These are phyloP conservation scores for Takifugu ocellatus DNA, from an alignment of 2,797 vertebrate species.

Conservation along the genomic window DNA sequence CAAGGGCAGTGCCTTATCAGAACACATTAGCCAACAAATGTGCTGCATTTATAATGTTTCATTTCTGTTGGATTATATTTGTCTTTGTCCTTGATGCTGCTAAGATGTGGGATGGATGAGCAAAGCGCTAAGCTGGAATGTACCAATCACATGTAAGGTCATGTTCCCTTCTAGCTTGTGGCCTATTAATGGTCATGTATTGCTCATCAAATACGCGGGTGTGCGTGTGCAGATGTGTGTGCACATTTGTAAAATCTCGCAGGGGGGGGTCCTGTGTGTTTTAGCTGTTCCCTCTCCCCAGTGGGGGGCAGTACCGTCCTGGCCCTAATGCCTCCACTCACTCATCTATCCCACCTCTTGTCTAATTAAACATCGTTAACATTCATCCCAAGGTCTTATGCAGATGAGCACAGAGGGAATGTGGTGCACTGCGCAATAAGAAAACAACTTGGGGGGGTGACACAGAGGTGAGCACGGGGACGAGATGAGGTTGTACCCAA, in stretches of 20 bases:
- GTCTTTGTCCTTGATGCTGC: slow-evolving; percentile 43
- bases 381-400: slow-evolving; percentile 86
- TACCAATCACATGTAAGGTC: slow-evolving; percentile 57
- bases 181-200: slow-evolving; percentile 67
- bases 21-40: slow-evolving; percentile 45
- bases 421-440: slow-evolving; percentile 78
- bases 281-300: slow-evolving; percentile 62
- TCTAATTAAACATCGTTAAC: slow-evolving; percentile 86
- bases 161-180: slow-evolving; percentile 52
- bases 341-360: slow-evolving; percentile 77
- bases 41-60: slow-evolving; percentile 52
- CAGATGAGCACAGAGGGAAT: slow-evolving; percentile 80
- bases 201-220: slow-evolving; percentile 44
- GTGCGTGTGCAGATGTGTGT: slow-evolving; percentile 16
- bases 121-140: slow-evolving; percentile 26
- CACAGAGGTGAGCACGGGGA: slow-evolving; percentile 62
- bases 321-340: slow-evolving; percentile 65
- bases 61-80: slow-evolving; percentile 46
- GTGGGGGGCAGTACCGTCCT: slow-evolving; percentile 67
- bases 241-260: slow-evolving; percentile 11
- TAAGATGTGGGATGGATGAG: slow-evolving; percentile 45
- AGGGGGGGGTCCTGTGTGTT: slow-evolving; percentile 38
- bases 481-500: slow-evolving; percentile 68
- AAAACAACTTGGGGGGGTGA: slow-evolving; percentile 75
- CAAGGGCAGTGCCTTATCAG: slow-evolving; percentile 51